Evolutionary conservation across 2,888 invertebrate genomes (phyloP).

Genomic region (Germaria angustata): DNA sequence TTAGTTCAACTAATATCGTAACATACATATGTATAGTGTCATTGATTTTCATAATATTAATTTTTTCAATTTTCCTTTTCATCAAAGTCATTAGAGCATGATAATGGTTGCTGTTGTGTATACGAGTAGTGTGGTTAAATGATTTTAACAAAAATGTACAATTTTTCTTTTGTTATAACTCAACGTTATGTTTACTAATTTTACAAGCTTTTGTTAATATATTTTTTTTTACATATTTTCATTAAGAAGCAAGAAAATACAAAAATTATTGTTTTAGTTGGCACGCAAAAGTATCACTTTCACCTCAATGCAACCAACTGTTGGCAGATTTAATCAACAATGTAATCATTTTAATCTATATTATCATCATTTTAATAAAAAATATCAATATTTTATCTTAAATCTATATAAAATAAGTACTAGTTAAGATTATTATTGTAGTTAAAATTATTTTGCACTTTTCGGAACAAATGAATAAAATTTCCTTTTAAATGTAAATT

Average conservation of each 20-base stretch:
- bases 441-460: too few relatives aligned
- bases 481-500: too few relatives aligned
- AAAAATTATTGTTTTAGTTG: conserved; percentile 12
- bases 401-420: too few relatives aligned
- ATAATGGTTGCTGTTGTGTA: background rate
- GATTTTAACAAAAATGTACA: background rate
- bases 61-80: background rate
- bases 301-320: background rate
- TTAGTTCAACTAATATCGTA: conserved; percentile 23
- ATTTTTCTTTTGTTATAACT: background rate
- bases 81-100: conserved; percentile 32
- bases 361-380: background rate
- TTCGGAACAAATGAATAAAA: too few relatives aligned
- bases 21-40: conserved; percentile 49
- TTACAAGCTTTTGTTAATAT: background rate
- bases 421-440: too few relatives aligned
- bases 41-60: conserved; percentile 38
- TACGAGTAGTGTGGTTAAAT: background rate
- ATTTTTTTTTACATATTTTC: background rate
- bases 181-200: conserved; percentile 25
- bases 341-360: conserved; percentile 4
- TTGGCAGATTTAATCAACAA: background rate
- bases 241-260: background rate
- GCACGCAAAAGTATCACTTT: conserved; percentile 47
- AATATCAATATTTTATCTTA: too few relatives aligned